Evolutionary conservation across 2,888 invertebrate genomes (phyloP).

Genomic region (Cetonia aurata): DNA sequence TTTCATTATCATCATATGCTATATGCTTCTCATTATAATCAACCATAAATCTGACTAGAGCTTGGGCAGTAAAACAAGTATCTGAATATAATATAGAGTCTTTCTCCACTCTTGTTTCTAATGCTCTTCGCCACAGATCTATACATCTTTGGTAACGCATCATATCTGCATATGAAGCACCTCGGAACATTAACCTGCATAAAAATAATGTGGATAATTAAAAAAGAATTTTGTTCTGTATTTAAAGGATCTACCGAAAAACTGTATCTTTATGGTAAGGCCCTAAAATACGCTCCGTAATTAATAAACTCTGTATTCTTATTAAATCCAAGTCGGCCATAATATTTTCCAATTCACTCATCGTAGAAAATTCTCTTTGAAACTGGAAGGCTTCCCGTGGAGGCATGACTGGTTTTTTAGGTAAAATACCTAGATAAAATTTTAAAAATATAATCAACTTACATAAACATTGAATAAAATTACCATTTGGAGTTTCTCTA

Average conservation of each 20-base stretch:
- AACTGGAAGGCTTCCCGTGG: slow-evolving; percentile 75
- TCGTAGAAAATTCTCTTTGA: slow-evolving; percentile 79
- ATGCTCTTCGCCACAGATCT: slow-evolving; percentile 87
- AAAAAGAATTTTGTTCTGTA: neutral
- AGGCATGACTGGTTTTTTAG: slow-evolving; percentile 71
- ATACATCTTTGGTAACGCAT: slow-evolving; percentile 85
- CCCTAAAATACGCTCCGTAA: slow-evolving; percentile 90
- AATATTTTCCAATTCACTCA: slow-evolving; percentile 79
- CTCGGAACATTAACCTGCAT: slow-evolving; percentile 68
- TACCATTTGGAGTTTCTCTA: slow-evolving; percentile 65
- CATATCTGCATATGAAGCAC: slow-evolving; percentile 80
- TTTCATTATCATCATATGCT: slow-evolving; percentile 67
- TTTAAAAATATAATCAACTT: slow-evolving; percentile 14
- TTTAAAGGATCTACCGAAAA: slow-evolving; percentile 66
- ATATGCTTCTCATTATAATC: slow-evolving; percentile 75
- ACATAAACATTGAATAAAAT: slow-evolving; percentile 11
- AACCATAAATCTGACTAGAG: slow-evolving; percentile 86
- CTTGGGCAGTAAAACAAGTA: slow-evolving; percentile 89
- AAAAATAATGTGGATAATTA: neutral
- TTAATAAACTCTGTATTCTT: slow-evolving; percentile 88
- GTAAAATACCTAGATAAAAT: slow-evolving; percentile 55
- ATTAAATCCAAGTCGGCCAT: slow-evolving; percentile 87
- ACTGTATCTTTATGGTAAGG: slow-evolving; percentile 89
- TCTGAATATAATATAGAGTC: slow-evolving; percentile 84
- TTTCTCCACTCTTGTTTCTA: slow-evolving; percentile 83